phyloP scores from a whole-genome alignment of 2,797 vertebrate genomes.

The Vultur gryphus region DNA sequence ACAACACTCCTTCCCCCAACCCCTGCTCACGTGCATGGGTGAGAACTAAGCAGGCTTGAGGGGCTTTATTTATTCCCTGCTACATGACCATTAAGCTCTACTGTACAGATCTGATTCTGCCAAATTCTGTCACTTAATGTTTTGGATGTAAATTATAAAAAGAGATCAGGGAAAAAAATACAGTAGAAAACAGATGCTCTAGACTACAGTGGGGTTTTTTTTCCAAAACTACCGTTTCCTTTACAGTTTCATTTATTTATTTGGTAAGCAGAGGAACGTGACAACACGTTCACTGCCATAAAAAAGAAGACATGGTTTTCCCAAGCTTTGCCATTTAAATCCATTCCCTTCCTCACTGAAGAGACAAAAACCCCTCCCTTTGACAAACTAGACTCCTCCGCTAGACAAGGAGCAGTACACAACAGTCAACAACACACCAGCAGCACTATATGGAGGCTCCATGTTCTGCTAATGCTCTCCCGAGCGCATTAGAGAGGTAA shows the following conservation, averaged over 20 bases:
- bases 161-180: background rate
- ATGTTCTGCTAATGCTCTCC: background rate
- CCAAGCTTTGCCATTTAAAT: background rate
- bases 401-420: background rate
- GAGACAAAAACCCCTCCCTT: background rate
- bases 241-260: background rate
- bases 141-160: conserved; percentile 21
- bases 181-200: conserved; percentile 36
- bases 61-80: conserved; percentile 37
- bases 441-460: background rate
- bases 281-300: background rate
- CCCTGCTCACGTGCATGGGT: conserved; percentile 12
- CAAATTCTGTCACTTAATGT: conserved; percentile 40
- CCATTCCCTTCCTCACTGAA: background rate
- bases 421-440: background rate
- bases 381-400: background rate
- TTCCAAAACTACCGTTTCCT: background rate
- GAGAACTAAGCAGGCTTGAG: conserved; percentile 41
- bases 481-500: background rate
- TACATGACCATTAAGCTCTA: conserved; percentile 34
- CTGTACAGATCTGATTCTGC: background rate
- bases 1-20: conserved; percentile 14
- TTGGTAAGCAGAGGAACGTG: background rate
- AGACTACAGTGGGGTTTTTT: background rate
- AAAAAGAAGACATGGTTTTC: background rate